Evolutionary conservation across 2,888 invertebrate species (phyloP), one percentile per base, ranked within the genome.

Genomic region (Leptinotarsa haldemani): DNA sequence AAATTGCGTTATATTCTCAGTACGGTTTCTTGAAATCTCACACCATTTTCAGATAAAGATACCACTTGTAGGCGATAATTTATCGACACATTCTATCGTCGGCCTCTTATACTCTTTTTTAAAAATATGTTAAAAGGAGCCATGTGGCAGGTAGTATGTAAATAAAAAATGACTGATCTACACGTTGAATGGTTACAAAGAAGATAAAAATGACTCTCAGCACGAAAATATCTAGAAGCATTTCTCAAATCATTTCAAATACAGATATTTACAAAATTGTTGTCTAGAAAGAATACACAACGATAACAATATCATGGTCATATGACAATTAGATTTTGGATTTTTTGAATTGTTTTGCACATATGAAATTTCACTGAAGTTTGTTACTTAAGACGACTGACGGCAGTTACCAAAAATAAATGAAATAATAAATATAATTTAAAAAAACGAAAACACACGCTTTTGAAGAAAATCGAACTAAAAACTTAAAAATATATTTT

Each of bases 81-180:
- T 77, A 77, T 70, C 76, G 78, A 78, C 79, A 78, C 56, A 71
- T 77, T 77, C 70, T 71, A 65, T 74, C 74, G 76, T 74, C 74
- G 70, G 73, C 61, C 70, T 70, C 75, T 74, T 69, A 47, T 68
- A 64, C 56, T 67, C 71, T 70, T 66, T 71, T 73, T 70, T 65
- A 56, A 56, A 74, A n/a, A 50, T 22, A 73, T 61, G 30, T 64
- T 67, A 72, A 70, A 53, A 67, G 72, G 70, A 70, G 76, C 74
- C 76, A 76, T 76, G 71, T 76, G 76, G 72, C 65, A 72, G 68
- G 73, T 71, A 64, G 16, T 69, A 65, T 69, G 69, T 69, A 73
- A 73, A 73, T 69, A 73, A 73, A 73, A 69, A 73, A 65, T 50
- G 56, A 69, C 69, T 69, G 58, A 69, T 69, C 50, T 65, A 69